Evolutionary conservation across 2,888 invertebrate species (phyloP).

Genomic region (Dicranocentrus wangi): DNA sequence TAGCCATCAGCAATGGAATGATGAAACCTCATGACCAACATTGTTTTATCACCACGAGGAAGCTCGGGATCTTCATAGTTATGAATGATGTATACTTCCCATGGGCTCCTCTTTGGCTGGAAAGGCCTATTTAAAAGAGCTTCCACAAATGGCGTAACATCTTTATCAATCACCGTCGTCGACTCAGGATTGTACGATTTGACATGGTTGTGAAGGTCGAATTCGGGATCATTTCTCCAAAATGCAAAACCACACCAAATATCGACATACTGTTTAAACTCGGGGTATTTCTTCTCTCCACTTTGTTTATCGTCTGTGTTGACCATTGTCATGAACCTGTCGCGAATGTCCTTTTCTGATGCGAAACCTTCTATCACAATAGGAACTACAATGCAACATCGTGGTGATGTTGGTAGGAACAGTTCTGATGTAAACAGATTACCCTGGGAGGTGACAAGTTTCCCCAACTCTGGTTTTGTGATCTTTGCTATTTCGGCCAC

Average conservation of each 20-base stretch:
- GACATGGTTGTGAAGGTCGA: constrained; percentile 35
- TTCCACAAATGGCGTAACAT: constrained; percentile 6
- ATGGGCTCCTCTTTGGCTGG: constrained; percentile 25
- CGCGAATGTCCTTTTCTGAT: background rate
- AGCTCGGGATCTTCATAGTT: constrained; percentile 39
- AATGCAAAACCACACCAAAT: constrained; percentile 32
- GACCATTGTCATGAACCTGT: constrained; percentile 20
- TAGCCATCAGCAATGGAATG: constrained; percentile 49
- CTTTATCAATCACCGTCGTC: background rate
- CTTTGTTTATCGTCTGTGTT: constrained; percentile 20
- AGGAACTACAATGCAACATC: constrained; percentile 28
- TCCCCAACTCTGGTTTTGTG: constrained; percentile 16
- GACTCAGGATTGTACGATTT: background rate
- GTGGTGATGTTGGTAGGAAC: constrained; percentile 27
- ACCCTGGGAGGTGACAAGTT: constrained; percentile 17
- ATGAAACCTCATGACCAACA: constrained; percentile 22
- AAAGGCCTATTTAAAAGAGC: constrained; percentile 40
- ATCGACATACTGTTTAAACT: constrained; percentile 38
- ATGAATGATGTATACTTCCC: constrained; percentile 36
- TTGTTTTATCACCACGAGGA: constrained; percentile 2
- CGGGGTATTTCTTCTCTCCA: constrained; percentile 19
- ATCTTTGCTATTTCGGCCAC: constrained; percentile 11
- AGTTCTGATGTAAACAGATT: constrained; percentile 36
- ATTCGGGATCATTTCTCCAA: constrained; percentile 41
- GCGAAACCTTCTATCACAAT: constrained; percentile 19